These are phyloP conservation scores for Ochropleura plecta DNA, from an alignment of 2,888 invertebrate genomes.

Conservation along the genomic window DNA sequence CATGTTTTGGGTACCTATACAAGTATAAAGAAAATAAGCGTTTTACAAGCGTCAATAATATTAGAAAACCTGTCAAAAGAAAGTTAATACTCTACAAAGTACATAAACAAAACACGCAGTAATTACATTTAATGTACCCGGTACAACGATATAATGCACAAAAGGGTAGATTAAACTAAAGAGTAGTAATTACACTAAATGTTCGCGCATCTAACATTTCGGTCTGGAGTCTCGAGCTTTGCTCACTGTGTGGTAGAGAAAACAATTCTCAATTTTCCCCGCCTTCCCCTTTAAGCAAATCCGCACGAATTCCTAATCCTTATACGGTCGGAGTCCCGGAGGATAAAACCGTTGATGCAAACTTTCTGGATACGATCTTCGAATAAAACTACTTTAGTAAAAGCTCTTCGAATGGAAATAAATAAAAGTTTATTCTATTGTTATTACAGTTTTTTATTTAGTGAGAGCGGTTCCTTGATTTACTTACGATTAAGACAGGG, in stretches of 20 bases:
- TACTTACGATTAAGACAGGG: background rate
- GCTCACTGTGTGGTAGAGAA: conserved; percentile 80
- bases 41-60: background rate
- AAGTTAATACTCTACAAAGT: background rate
- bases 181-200: conserved; percentile 75
- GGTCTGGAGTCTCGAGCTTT: conserved; percentile 74
- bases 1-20: background rate
- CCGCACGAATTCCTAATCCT: conserved; percentile 86
- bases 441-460: background rate
- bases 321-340: conserved; percentile 80
- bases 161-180: conserved; percentile 66
- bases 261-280: conserved; percentile 86
- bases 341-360: conserved; percentile 77
- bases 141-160: conserved; percentile 52
- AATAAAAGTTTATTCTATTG: conserved; percentile 36
- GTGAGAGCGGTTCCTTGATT: background rate
- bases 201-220: conserved; percentile 75
- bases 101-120: conserved; percentile 17
- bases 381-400: conserved; percentile 50
- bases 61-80: background rate
- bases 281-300: conserved; percentile 86
- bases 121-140: conserved; percentile 29
- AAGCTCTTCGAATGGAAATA: conserved; percentile 34
- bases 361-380: conserved; percentile 73
- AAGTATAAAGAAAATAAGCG: background rate